Percentiles rank a stretch among this genome's conserved stretches.
Conservation (phyloP, 2,888 invertebrate genomes). For the Anthophora plumipes region DNA sequence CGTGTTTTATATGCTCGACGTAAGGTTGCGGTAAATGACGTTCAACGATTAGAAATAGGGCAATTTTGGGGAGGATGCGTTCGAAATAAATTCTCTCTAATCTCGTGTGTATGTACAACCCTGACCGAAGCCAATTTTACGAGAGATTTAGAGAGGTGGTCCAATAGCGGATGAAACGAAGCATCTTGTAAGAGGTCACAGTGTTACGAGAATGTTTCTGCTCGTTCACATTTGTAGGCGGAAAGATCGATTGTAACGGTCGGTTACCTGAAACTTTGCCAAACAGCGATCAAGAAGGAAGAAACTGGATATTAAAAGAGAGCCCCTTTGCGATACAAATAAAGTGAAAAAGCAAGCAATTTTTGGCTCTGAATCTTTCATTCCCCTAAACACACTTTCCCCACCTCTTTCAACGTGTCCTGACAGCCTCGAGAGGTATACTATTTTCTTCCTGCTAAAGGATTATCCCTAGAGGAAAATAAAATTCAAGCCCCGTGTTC, state of each 20-base stretch:
- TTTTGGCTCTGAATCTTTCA: constrained; percentile 44
- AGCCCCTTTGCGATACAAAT: constrained; percentile 10
- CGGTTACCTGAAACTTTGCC: constrained; percentile 15
- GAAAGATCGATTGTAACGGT: not conserved
- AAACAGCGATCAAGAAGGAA: not conserved
- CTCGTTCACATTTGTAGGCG: not conserved
- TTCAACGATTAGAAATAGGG: no score
- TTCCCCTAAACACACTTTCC: no score
- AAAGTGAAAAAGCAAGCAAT: constrained; percentile 12
- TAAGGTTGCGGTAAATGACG: no score
- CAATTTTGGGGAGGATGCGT: no score
- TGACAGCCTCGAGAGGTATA: constrained; percentile 15
- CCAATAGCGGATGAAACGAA: no score
- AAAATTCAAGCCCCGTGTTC: constrained; percentile 28
- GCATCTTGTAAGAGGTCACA: not conserved
- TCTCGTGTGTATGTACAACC: no score
- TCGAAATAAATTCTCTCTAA: no score
- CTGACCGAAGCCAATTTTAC: no score
- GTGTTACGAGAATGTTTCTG: not conserved
- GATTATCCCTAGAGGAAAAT: constrained; percentile 57
- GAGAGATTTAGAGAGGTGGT: not conserved
- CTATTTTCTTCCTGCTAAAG: constrained; percentile 37
- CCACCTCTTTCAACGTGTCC: no score
- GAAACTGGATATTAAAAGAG: not conserved
- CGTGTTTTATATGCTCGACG: not conserved